Evolutionary conservation across 2,888 invertebrate species (phyloP), one percentile per base, ranked within the genome.

Genomic region (Aphidoletes aphidimyza): DNA sequence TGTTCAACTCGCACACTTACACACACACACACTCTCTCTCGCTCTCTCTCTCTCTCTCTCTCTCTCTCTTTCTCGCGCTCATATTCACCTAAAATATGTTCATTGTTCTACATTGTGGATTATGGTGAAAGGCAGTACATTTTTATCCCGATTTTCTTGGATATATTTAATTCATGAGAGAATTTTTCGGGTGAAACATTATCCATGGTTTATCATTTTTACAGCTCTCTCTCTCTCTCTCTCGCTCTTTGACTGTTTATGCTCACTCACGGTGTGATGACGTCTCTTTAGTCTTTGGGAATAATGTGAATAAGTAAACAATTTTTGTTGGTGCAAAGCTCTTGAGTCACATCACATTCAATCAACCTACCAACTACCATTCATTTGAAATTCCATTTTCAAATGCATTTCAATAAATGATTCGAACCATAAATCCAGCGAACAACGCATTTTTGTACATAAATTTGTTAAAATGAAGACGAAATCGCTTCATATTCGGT

Each of bases 101-200:
- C n/a, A 54, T 54, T 69, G 69, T 69, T 69, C 19, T 69, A 69
- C 69, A 69, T 69, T 69, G 30, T 69, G 30, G 69, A 69, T 69
- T 69, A 30, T 69, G 69, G 30, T 69, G 14, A 34, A 69, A 69
- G 30, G 69, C 26, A 69, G 30, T 69, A 30, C 69, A 69, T 69
- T 34, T 69, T 30, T 69, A 69, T 69, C 69, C 69, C 69, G 34
- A 69, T 30, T 69, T 69, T 30, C 11, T 30, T n/a, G n/a, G 22
- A 22, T 69, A 69, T 69, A 69, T 69, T 69, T 69, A 69, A 69
- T 69, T 69, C 69, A 69, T 69, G 69, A 69, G 69, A 30, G 69
- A 69, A 30, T 69, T 69, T 69, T 30, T 14, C 30, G 26, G 30
- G 69, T 26, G 69, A 30, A n/a, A n/a, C n/a, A n/a, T n/a, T 69